Evolutionary conservation across 35 echinoderm and acorn worm genomes (phyloP), one percentile per base, ranked within the genome.

Genomic region (Apostichopus japonicus): DNA sequence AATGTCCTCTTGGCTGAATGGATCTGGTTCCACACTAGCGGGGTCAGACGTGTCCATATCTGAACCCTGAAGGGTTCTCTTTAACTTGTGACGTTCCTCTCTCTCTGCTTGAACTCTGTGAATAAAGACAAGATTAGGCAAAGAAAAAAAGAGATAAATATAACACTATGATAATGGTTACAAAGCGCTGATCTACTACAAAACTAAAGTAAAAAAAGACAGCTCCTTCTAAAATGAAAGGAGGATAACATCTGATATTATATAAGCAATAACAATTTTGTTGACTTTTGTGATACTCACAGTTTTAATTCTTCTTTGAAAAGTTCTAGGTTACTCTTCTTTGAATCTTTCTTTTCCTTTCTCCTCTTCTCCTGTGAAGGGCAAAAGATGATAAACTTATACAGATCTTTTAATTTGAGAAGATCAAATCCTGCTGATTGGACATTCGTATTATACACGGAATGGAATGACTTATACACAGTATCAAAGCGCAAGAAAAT

Each of bases 221-320:
- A 21, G 13, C 67, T 0, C 67, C 13, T 72, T 72, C n/a, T 13
- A 72, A 72, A 21, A 72, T 21, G 13, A 72, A 72, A 72, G 67
- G n/a, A 72, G 67, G 67, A 4, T 44, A 44, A 44, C 2, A 44
- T 44, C 33, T 72, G 13, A 15, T 44, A 3, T 44, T 44, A 44
- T 44, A 44, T 44, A 44, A 44, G 33, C 33, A 44, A 4, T 44
- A 44, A 1, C 33, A 44, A 1, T 4, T 44, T 44, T 44, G 33
- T 44, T 4, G 33, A 44, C 33, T 44, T 44, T 44, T 44, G 2
- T 44, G 33, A 62, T 61, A 92, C 97, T 98, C 93, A 98, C 97
- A 96, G 86, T 94, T 95, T 95, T 27, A 98, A 90, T 92, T 98
- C 97, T 88, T 98, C 97, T 91, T 96, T 96, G 83, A 98, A 98